phyloP scores from a whole-genome alignment of 64 coral and sea anemone genomes.

The Platygyra sinensis region DNA sequence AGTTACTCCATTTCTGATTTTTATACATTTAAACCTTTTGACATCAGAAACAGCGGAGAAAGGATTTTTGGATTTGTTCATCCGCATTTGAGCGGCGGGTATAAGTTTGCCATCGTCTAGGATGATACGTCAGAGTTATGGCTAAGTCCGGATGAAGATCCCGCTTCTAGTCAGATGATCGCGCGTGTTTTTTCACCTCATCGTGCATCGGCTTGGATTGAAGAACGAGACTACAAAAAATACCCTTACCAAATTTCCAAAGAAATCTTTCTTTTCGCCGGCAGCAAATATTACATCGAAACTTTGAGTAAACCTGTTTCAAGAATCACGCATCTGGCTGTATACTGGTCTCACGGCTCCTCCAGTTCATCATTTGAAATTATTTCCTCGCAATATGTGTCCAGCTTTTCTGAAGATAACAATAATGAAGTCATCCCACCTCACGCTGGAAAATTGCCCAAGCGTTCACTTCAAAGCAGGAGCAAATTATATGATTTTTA shows the following conservation, averaged over 20 bases:
- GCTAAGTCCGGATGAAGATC: conserved; percentile 69
- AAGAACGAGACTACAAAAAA: conserved; percentile 66
- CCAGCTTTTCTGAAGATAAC: not conserved
- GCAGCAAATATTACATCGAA: conserved; percentile 86
- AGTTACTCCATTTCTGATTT: conserved; percentile 34
- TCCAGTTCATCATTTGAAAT: not conserved
- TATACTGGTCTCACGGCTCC: conserved; percentile 44
- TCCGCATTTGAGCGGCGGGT: conserved; percentile 61
- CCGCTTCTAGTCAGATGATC: conserved; percentile 36
- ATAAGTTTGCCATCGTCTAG: conserved; percentile 77
- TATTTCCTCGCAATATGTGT: not conserved
- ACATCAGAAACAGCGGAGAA: conserved; percentile 62
- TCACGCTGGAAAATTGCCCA: not conserved
- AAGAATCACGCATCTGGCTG: conserved; percentile 42
- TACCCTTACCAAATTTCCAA: conserved; percentile 75
- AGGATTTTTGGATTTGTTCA: conserved; percentile 91
- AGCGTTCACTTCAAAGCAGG: no score
- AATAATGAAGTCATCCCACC: not conserved
- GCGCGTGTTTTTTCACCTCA: conserved; percentile 69
- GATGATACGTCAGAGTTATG: conserved; percentile 90
- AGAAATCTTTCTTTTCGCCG: conserved; percentile 55
- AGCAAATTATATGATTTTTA: not conserved
- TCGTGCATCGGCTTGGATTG: conserved; percentile 26
- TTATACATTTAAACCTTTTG: conserved; percentile 36
- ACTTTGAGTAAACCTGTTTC: conserved; percentile 71